Evolutionary conservation across 2,797 vertebrate genomes (phyloP).

Genomic region (Simalia tracyae): DNA sequence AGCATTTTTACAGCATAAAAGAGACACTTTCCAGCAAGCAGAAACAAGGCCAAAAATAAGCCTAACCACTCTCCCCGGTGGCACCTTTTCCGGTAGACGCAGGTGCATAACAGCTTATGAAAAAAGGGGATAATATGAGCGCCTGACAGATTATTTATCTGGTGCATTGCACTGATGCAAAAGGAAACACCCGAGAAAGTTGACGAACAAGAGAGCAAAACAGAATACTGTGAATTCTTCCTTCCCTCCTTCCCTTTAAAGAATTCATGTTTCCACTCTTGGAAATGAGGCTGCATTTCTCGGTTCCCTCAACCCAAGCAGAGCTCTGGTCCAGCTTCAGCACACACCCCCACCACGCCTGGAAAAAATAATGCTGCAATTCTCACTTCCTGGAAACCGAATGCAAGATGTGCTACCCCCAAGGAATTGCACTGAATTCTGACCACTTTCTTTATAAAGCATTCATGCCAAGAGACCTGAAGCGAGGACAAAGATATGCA

Average conservation of each 20-base stretch:
- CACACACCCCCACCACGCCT: no score
- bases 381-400: no score
- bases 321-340: neutral
- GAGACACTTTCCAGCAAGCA: conserved; percentile 47
- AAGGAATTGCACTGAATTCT: no score
- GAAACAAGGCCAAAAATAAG: conserved; percentile 26
- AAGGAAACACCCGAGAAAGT: neutral
- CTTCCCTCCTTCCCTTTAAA: no score
- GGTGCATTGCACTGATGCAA: no score
- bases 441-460: neutral
- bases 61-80: neutral
- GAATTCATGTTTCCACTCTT: neutral
- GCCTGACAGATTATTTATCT: neutral
- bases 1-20: conserved; percentile 62
- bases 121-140: neutral
- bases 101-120: neutral
- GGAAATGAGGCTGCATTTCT: neutral
- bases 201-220: no score
- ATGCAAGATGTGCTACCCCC: no score
- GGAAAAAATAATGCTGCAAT: no score
- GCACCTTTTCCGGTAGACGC: neutral
- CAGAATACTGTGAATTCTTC: neutral
- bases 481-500: neutral
- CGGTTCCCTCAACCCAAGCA: neutral
- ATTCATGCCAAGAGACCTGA: neutral